Percentiles rank a stretch among this genome's conserved stretches.
These are phyloP conservation scores for Rotaria socialis DNA, from an alignment of 2,888 invertebrate genomes.

Conservation along the genomic window DNA sequence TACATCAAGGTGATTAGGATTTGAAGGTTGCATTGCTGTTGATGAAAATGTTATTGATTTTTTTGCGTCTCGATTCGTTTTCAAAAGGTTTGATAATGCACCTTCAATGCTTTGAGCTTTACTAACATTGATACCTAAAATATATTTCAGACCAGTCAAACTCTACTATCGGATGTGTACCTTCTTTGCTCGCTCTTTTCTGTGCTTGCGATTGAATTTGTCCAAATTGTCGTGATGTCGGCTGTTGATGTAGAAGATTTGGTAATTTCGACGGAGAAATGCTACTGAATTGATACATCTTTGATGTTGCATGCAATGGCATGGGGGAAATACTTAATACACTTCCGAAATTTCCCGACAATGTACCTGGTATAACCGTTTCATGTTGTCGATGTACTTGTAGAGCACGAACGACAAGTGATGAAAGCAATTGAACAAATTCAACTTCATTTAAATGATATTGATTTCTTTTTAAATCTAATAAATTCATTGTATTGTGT, in stretches of 20 bases:
- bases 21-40: not conserved
- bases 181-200: not conserved
- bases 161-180: not conserved
- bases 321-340: not conserved
- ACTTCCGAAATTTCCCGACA: not conserved
- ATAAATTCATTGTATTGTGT: not conserved
- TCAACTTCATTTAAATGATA: not conserved
- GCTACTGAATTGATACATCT: no score
- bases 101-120: not conserved
- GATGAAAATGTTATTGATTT: not conserved
- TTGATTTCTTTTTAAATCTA: not conserved
- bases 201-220: not conserved
- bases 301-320: not conserved
- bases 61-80: not conserved
- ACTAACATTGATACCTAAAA: not conserved
- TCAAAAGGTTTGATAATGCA: not conserved
- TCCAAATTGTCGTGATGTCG: not conserved
- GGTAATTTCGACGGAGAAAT: not conserved
- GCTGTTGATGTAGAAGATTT: not conserved
- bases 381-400: constrained; percentile 28
- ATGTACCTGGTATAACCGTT: not conserved
- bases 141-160: no score
- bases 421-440: constrained; percentile 28
- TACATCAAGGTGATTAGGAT: not conserved
- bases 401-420: not conserved